phyloP scores from a whole-genome alignment of 2,888 invertebrate genomes.

The Conomelus anceps region DNA sequence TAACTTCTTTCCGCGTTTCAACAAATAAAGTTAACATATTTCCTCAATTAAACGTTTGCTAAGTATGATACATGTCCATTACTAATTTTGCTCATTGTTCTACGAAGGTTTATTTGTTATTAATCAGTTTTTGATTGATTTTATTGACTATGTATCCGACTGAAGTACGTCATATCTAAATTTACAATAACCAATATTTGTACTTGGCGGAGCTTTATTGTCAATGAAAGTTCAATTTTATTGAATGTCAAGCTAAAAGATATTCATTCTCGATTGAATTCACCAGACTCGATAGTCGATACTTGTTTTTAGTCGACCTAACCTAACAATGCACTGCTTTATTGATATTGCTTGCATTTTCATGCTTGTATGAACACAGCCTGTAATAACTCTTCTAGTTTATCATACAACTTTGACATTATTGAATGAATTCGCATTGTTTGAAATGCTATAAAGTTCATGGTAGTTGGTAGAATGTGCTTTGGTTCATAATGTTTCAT shows the following conservation, averaged over 20 bases:
- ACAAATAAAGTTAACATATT: no score
- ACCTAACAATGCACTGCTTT: not conserved
- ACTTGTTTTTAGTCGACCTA: no score
- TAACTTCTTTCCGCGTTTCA: no score
- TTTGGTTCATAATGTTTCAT: not conserved
- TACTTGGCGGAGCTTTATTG: no score
- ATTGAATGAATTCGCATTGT: not conserved
- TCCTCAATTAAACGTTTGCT: no score
- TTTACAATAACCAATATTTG: no score
- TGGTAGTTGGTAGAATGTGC: not conserved
- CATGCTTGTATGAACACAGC: not conserved
- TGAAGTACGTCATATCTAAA: no score
- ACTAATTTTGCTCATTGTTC: no score
- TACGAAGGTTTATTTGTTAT: no score
- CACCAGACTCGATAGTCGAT: not conserved
- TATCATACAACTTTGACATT: not conserved
- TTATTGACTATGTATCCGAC: no score
- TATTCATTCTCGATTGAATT: not conserved
- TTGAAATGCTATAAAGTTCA: not conserved
- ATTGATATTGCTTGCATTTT: not conserved
- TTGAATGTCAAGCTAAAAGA: not conserved
- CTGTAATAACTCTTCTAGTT: not conserved
- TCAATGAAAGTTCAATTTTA: not conserved
- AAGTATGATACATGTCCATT: no score
- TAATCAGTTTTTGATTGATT: no score